These are phyloP conservation scores for Urophycis tenuis DNA, from an alignment of 2,797 vertebrate genomes.

Conservation along the genomic window DNA sequence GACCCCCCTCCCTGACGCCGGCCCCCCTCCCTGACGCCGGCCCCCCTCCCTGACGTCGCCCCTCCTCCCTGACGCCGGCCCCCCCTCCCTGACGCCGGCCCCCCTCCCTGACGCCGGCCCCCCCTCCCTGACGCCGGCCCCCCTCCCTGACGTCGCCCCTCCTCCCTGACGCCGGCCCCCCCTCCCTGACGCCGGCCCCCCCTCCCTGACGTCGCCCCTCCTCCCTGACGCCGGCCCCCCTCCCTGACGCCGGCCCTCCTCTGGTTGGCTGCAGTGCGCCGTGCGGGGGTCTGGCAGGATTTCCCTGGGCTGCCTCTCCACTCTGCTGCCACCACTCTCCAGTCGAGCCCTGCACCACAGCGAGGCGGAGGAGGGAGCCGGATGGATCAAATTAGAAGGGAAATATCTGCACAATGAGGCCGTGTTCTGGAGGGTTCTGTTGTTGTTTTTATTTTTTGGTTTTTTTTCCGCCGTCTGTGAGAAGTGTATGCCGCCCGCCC, in stretches of 20 bases:
- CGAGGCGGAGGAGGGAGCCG: conserved; percentile 4
- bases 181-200: conserved; percentile 35
- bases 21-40: conserved; percentile 27
- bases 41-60: no score
- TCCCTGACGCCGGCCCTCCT: conserved; percentile 38
- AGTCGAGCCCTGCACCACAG: conserved; percentile 27
- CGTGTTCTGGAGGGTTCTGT: conserved; percentile 48
- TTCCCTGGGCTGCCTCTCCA: conserved; percentile 28
- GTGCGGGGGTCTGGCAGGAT: conserved; percentile 41
- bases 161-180: conserved; percentile 14
- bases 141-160: conserved; percentile 34
- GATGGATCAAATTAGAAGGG: conserved; percentile 27
- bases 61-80: no score
- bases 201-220: conserved; percentile 36
- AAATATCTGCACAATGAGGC: conserved; percentile 36
- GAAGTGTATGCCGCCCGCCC: conserved; percentile 38
- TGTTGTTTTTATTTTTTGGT: background rate
- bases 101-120: no score
- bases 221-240: conserved; percentile 15
- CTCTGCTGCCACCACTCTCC: conserved; percentile 44
- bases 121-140: no score
- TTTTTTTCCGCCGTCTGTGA: conserved; percentile 36
- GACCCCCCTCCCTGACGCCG: conserved; percentile 31
- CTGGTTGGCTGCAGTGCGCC: conserved; percentile 42
- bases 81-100: conserved; percentile 31